Evolutionary conservation across 2,113 vertebrate species (phyloP), one percentile per base, ranked within the genome.

Genomic region (Oxyruncus cristatus): DNA sequence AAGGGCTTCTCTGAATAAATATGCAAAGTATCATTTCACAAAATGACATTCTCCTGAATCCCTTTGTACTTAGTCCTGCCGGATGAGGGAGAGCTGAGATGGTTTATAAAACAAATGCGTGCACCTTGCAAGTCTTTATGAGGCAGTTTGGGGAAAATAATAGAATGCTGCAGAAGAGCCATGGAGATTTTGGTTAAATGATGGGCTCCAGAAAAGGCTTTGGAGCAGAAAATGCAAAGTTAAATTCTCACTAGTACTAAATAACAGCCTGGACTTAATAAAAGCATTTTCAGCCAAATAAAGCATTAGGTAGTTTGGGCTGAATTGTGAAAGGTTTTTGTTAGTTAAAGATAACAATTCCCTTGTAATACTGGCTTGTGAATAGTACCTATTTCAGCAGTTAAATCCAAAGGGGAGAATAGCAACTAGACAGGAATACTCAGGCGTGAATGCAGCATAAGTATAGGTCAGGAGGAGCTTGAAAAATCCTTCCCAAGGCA

Each of bases 1-100:
- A 26, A 85, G 63, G 56, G 28, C 26, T 78, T 75, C 85, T 79
- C 79, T 94, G 85, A 94, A 83, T 94, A 93, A 95, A 93, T 82
- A 85, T 49, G 59, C 67, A 62, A 47, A 77, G 26, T 66, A 46
- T 89, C 58, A 35, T 87, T 93, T 92, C 66, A 58, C 65, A 50
- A 55, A 84, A 92, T 49, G 7, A 62, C 61, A 35, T 71, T 85
- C 56, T 70, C 4, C 70, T 2, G 23, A 91, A 79, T 85, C 58
- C 44, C 72, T 86, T 90, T 67, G 68, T 85, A 15, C 52, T 93
- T 56, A 76, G 71, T 47, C 39, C 89, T 72, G 67, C 49, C 61
- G 83, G 77, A 94, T 73, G 32, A 91, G 33, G 72, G 37, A 92
- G 89, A 92, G 93, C 85, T 39, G 87, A 62, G 92, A 76, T 62